Evolutionary conservation across 2,113 vertebrate genomes (phyloP), one percentile per base, ranked within the genome.

Genomic region (Prochilodus magdalenae): DNA sequence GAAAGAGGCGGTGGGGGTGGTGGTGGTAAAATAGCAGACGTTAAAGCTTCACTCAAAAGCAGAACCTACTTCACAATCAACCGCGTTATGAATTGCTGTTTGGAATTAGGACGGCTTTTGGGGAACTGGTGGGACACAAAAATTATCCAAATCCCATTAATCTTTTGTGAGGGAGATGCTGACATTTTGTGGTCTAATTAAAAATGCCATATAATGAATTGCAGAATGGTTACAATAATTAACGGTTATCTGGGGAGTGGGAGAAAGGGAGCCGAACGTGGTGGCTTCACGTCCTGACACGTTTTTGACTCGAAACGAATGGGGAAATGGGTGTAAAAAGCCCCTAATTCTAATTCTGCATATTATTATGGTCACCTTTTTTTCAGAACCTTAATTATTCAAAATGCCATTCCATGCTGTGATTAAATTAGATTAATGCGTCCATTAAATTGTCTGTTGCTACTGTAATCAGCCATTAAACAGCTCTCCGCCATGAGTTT

Each of bases 171-270:
- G 85, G 77, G 84, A 91, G 87, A 86, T 85, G 86, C 83, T 93
- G 92, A 94, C 92, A 94, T 93, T 93, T 92, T 90, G 90, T 91
- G 90, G 85, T 91, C 91, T 94, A 93, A 94, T 94, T 94, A 93
- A 92, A 93, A 89, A 83, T 88, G 82, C 83, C 88, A 86, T 75
- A 86, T 90, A 80, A 90, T 90, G 83, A 92, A 90, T 88, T 86
- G 77, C 84, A 90, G 86, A 91, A 91, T 89, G 86, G 87, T 91
- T 91, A 87, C 86, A 89, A 89, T 90, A 91, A 93, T 93, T 91
- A 92, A 87, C 87, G 89, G 87, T 73, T 89, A 88, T 86, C 86
- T 73, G 66, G 89, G 87, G 90, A 89, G 47, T 73, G 75, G 55
- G 73, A 83, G 86, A 53, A 75, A 70, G 83, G 82, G 83, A 91